Base-by-base conservation (phyloP, 23 tunicate genomes). In the Halocynthia aurantium region DNA sequence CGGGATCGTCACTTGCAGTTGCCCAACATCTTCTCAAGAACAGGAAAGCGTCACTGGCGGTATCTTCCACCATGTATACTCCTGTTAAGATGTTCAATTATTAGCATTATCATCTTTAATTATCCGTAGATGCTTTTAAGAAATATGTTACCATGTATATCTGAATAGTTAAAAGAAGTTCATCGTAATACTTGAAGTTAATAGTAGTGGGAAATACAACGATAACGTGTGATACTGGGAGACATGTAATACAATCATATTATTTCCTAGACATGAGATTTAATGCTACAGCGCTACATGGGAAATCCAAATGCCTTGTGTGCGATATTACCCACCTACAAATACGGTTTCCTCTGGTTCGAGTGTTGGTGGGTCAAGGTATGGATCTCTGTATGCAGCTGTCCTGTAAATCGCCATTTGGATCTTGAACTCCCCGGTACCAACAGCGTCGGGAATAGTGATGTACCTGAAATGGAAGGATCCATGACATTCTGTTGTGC, bases 1-100 rank as follows among this genome's bases (percentile, higher is more conserved):
- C 73, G 17, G 98, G 88, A 65, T 92, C 90, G 57, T 75, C 82
- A 40, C 81, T 72, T 19, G 80, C 67, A 17, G 98, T 92, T 52
- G 88, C 98, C 98, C 98, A 92, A 75, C 98, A 92, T 60, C 82
- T 84, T 86, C 88, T 60, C 80, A 92, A 68, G 5, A 92, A 82
- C 2, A 92, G 81, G 69, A 76, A 86, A 20, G 83, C 55, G 51
- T 82, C 91, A 8, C 52, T 56, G 76, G 88, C 82, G 8, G 81
- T 81, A 49, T 65, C 70, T 10, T 86, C 81, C 22, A 86, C 44
- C 22, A 92, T 76, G 68, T 54, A 78, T 15, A 86, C 92, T 21
- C 98, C 96, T 88, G 22, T 12, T 58, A 77, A 8, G 17, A 31
- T 31, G 44, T 31, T 31, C 44, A 31, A 31, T 0, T 31, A 31